These are phyloP conservation scores for Tautogolabrus adspersus DNA, from an alignment of 2,113 vertebrate genomes.

Conservation along the genomic window DNA sequence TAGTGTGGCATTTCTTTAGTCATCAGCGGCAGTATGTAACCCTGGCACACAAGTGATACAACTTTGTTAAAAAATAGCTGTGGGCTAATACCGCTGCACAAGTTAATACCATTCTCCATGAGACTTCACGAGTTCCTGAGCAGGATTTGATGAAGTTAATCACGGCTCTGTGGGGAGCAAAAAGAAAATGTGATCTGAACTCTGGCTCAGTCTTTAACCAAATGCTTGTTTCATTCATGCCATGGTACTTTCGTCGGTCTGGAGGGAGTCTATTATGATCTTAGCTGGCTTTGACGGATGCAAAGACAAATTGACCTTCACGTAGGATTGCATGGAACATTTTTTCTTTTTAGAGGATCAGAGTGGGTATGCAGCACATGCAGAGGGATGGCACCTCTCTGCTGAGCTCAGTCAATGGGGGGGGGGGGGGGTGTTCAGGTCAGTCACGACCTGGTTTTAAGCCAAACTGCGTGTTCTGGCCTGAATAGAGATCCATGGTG, in stretches of 20 bases:
- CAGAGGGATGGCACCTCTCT: neutral
- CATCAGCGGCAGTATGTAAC: slow-evolving; percentile 15
- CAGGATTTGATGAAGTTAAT: slow-evolving; percentile 64
- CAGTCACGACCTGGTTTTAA: too few relatives aligned
- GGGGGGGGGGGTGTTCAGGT: neutral
- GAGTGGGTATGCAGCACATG: slow-evolving; percentile 20
- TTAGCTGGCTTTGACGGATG: slow-evolving; percentile 35
- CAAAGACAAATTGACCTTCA: slow-evolving; percentile 72
- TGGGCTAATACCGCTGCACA: slow-evolving; percentile 47
- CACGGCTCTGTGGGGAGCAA: slow-evolving; percentile 13
- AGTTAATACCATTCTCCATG: slow-evolving; percentile 56
- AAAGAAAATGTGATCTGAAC: neutral
- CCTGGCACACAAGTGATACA: slow-evolving; percentile 41
- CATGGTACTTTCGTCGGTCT: slow-evolving; percentile 1
- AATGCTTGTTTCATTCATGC: slow-evolving; percentile 41
- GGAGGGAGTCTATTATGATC: slow-evolving; percentile 32
- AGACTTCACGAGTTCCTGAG: slow-evolving; percentile 43
- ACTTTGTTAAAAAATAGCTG: slow-evolving; percentile 19
- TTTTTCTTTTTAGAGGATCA: slow-evolving; percentile 23
- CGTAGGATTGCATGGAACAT: slow-evolving; percentile 30
- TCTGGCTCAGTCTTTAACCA: slow-evolving; percentile 11
- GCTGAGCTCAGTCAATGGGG: slow-evolving; percentile 19
- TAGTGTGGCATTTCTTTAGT: slow-evolving; percentile 52
- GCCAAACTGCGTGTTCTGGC: too few relatives aligned
- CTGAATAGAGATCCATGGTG: too few relatives aligned